Evolutionary conservation across 2,797 vertebrate species (phyloP).

Genomic region (Sebastes iracundus): DNA sequence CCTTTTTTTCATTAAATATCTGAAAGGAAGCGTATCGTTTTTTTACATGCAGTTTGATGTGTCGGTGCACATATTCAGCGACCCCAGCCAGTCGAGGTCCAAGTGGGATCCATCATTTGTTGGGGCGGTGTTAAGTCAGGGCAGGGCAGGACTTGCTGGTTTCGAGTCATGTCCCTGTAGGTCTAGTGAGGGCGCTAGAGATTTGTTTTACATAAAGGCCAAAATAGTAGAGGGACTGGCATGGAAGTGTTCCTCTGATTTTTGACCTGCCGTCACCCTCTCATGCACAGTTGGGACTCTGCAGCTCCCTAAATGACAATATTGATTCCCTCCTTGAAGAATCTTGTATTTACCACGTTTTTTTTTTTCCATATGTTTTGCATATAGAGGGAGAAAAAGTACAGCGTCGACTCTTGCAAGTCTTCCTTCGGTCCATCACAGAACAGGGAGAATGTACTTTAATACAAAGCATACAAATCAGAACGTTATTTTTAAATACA

Average conservation of each 20-base stretch:
- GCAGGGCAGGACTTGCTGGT: slow-evolving; percentile 74
- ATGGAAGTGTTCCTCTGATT: slow-evolving; percentile 7
- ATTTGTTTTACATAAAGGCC: slow-evolving; percentile 49
- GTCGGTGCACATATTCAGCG: slow-evolving; percentile 47
- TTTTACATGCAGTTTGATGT: slow-evolving; percentile 36
- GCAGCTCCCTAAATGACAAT: slow-evolving; percentile 31
- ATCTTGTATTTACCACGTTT: slow-evolving; percentile 20
- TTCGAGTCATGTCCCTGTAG: slow-evolving; percentile 64
- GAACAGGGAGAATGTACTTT: slow-evolving; percentile 73
- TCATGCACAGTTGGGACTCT: slow-evolving; percentile 39
- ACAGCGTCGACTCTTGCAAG: slow-evolving; percentile 48
- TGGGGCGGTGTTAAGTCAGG: slow-evolving; percentile 37
- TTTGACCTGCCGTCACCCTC: slow-evolving; percentile 33
- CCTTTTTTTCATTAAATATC: slow-evolving; percentile 18
- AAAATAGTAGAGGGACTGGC: slow-evolving; percentile 26
- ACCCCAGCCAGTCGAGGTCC: slow-evolving; percentile 32
- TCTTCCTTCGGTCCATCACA: slow-evolving; percentile 74
- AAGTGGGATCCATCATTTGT: slow-evolving; percentile 41
- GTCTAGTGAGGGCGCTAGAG: slow-evolving; percentile 68
- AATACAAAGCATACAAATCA: slow-evolving; percentile 62
- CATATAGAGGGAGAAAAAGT: slow-evolving; percentile 41
- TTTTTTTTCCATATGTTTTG: slow-evolving; percentile 28
- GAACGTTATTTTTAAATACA: slow-evolving; percentile 64
- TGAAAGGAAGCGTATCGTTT: slow-evolving; percentile 47
- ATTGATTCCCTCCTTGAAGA: slow-evolving; percentile 42